phyloP scores from a whole-genome alignment of 2,888 invertebrate species.

The Epinotia brunnichana region DNA sequence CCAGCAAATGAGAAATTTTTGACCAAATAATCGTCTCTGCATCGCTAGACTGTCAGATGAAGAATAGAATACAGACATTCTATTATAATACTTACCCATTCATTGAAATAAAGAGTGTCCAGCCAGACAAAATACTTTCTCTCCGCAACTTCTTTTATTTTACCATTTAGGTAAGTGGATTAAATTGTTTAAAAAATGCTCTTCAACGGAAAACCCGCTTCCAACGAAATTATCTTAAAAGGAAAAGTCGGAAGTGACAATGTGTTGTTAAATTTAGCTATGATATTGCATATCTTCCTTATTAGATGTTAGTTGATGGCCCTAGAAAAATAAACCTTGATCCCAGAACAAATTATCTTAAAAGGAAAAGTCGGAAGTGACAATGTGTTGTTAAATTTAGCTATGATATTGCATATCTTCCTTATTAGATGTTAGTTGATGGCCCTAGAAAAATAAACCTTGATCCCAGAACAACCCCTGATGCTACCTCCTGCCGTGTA shows the following conservation, averaged over 20 bases:
- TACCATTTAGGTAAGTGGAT: conserved; percentile 11
- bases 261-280: no score
- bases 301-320: no score
- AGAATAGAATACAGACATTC: conserved; percentile 1
- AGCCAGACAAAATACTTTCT: conserved; percentile 27
- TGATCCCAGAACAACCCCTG: no score
- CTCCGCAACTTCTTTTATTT: background rate
- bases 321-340: no score
- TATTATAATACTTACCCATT: conserved; percentile 10
- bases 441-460: no score
- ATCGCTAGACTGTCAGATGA: conserved; percentile 4
- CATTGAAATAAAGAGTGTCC: conserved; percentile 30
- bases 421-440: no score
- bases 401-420: no score
- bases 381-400: no score
- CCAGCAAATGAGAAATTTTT: conserved; percentile 27
- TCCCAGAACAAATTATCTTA: background rate
- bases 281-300: no score
- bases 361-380: background rate
- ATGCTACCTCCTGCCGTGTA: no score
- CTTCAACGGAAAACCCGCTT: background rate
- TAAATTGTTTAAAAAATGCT: conserved; percentile 9
- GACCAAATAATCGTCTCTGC: conserved; percentile 6
- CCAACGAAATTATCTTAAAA: background rate
- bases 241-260: background rate